Evolutionary conservation across 2,113 vertebrate genomes (phyloP).

Genomic region (Phylloscopus trochilus): DNA sequence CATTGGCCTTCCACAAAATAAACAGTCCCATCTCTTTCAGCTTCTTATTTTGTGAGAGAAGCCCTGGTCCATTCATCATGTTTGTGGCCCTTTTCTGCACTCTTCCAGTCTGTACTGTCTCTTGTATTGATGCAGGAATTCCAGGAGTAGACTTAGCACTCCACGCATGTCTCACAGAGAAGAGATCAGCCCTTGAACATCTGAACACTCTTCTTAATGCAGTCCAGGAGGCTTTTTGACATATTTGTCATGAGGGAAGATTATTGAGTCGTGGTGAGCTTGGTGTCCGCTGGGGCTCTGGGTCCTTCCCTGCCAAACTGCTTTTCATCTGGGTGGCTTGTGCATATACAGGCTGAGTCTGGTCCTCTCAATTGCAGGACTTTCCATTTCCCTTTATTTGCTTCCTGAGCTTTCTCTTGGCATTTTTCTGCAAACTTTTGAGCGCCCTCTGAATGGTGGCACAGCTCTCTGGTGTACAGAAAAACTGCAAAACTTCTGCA

Average conservation of each 20-base stretch:
- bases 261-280: neutral
- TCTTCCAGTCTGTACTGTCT: neutral
- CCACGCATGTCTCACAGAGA: neutral
- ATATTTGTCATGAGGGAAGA: neutral
- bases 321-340: neutral
- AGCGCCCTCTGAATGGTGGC: neutral
- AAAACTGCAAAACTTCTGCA: neutral
- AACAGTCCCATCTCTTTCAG: neutral
- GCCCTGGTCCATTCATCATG: neutral
- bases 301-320: neutral
- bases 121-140: neutral
- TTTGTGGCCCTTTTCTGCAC: neutral
- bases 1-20: neutral
- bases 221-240: neutral
- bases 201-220: neutral
- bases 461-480: neutral
- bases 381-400: neutral
- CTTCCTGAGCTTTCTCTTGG: neutral
- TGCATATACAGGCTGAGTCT: neutral
- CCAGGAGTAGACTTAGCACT: neutral
- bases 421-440: neutral
- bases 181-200: neutral
- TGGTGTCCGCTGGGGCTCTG: no score
- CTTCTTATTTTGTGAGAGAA: neutral
- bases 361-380: neutral